A percentile compares a stretch with the other conserved stretches of the same genome.
phyloP scores from a whole-genome alignment of 2,113 vertebrate species.

The Amblyornis subalaris region DNA sequence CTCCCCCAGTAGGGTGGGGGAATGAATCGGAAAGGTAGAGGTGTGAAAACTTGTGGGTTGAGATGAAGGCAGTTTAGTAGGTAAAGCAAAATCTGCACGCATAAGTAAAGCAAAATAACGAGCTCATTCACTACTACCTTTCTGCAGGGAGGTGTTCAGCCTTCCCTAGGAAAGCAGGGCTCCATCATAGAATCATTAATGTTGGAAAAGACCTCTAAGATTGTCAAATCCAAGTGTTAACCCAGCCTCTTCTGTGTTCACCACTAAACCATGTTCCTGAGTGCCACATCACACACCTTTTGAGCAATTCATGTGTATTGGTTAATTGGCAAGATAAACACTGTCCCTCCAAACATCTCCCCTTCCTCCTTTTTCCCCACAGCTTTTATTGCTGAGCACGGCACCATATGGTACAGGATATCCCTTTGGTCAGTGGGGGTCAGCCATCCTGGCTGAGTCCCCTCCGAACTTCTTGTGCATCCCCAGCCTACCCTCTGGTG shows the following conservation, averaged over 20 bases:
- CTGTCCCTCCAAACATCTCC: accelerated
- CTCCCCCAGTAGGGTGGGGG: background rate
- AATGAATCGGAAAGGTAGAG: background rate
- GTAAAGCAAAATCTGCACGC: background rate
- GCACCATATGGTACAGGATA: background rate
- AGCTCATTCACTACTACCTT: background rate
- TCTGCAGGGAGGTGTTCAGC: accelerated
- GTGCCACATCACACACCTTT: background rate
- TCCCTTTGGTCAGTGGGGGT: background rate
- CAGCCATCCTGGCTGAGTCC: background rate
- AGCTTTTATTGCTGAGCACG: background rate
- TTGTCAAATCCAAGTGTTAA: background rate
- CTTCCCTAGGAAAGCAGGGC: background rate
- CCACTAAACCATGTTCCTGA: background rate
- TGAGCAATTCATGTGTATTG: background rate
- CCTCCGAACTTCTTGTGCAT: background rate
- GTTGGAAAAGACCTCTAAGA: background rate
- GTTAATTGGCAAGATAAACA: background rate
- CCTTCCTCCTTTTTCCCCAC: background rate
- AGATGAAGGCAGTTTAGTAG: background rate
- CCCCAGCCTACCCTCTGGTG: background rate
- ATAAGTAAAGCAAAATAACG: background rate
- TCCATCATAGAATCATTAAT: background rate
- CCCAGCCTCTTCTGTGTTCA: background rate
- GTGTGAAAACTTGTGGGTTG: background rate